Evolutionary conservation across 2,797 vertebrate species (phyloP).

Genomic region (Momotus momota): DNA sequence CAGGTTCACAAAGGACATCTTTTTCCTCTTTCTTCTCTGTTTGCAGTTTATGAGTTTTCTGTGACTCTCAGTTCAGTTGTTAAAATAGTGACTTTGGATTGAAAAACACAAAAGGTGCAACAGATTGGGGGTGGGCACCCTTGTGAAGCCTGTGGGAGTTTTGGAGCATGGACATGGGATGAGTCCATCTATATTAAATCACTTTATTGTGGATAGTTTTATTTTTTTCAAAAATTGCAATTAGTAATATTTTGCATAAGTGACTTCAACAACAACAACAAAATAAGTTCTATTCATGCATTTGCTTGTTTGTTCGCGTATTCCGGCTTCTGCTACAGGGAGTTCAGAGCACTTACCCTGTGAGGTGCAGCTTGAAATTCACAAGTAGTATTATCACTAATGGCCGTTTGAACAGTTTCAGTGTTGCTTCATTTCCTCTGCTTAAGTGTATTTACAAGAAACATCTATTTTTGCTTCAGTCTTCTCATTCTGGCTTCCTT

Average conservation of each 20-base stretch:
- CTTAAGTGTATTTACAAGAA: constrained; percentile 12
- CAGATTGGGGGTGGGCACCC: neutral
- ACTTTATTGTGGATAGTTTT: neutral
- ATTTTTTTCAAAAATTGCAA: neutral
- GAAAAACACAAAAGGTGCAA: neutral
- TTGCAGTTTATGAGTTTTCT: neutral
- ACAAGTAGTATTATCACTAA: neutral
- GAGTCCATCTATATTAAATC: neutral
- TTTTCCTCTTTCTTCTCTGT: neutral
- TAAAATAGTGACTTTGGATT: neutral
- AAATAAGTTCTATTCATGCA: neutral
- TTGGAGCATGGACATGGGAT: neutral
- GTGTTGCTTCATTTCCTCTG: neutral
- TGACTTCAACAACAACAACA: neutral
- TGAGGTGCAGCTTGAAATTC: neutral
- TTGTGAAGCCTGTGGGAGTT: neutral
- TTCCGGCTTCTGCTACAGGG: neutral
- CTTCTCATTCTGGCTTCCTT: neutral
- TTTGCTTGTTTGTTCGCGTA: neutral
- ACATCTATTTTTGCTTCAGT: constrained; percentile 31
- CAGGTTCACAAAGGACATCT: neutral
- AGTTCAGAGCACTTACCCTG: neutral
- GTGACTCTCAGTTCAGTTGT: neutral
- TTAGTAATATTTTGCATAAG: neutral
- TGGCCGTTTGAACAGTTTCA: neutral